These are phyloP conservation scores for Bellardia bayeri DNA, from an alignment of 2,888 invertebrate species.

Conservation along the genomic window DNA sequence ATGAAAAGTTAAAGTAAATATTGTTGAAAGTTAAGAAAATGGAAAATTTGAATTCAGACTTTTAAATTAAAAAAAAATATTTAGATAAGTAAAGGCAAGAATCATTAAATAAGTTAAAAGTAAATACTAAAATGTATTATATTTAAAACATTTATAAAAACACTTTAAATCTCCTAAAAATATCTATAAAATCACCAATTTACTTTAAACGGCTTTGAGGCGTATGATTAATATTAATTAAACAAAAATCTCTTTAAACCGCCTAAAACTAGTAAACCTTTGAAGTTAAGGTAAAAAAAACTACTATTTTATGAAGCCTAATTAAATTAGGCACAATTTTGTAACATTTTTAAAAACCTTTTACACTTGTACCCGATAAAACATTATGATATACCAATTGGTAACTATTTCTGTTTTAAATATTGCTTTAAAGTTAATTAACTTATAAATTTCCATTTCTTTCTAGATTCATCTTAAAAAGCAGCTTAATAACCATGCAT, in stretches of 20 bases:
- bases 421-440: no score
- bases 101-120: no score
- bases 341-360: no score
- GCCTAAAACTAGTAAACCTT: neutral
- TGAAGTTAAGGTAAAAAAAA: neutral
- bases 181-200: neutral
- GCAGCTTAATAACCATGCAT: constrained; percentile 45
- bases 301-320: neutral
- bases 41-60: no score
- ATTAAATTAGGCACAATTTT: neutral
- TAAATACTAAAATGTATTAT: no score
- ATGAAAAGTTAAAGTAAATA: neutral
- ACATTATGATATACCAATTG: no score
- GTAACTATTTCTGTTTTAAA: no score
- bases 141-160: no score
- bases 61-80: no score
- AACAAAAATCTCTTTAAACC: neutral
- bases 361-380: no score
- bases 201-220: neutral
- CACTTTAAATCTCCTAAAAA: neutral
- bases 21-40: neutral
- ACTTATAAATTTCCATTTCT: neutral
- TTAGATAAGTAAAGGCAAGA: no score
- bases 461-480: constrained; percentile 38
- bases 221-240: constrained; percentile 10